These are phyloP conservation scores for Mantis religiosa DNA, from an alignment of 2,888 invertebrate species.

Conservation along the genomic window DNA sequence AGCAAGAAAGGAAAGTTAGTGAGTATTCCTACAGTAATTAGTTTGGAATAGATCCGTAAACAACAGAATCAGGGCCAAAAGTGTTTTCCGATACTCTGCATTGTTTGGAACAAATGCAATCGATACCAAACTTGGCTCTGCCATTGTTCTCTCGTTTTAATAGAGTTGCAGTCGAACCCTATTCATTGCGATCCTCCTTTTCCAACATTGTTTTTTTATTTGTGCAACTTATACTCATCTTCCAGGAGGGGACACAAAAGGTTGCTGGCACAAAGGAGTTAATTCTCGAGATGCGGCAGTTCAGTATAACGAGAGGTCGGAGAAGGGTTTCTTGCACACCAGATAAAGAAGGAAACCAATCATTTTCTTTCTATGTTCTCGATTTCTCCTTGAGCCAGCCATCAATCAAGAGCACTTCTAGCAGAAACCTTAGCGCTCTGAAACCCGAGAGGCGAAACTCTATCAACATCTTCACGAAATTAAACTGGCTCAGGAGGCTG, in stretches of 20 bases:
- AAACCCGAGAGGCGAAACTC: neutral
- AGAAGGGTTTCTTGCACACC: neutral
- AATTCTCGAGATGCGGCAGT: neutral
- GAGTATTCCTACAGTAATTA: neutral
- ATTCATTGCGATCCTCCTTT: neutral
- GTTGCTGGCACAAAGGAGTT: neutral
- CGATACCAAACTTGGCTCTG: neutral
- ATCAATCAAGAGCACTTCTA: slow-evolving; percentile 8
- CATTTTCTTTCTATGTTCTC: slow-evolving; percentile 16
- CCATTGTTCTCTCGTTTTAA: neutral
- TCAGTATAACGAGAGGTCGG: neutral
- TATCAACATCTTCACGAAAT: slow-evolving; percentile 16
- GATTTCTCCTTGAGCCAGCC: slow-evolving; percentile 6
- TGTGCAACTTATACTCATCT: neutral
- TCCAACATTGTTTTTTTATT: neutral
- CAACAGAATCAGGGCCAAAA: neutral
- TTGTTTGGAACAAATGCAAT: neutral
- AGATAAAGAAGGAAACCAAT: slow-evolving; percentile 17
- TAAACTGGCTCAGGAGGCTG: neutral
- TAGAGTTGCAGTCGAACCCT: neutral
- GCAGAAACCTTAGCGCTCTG: neutral
- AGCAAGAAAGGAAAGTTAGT: too few species aligned
- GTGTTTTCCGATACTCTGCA: neutral
- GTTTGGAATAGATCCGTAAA: neutral
- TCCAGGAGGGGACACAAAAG: neutral